Evolutionary conservation across 2,113 vertebrate genomes (phyloP).

Genomic region (Strix uralensis): DNA sequence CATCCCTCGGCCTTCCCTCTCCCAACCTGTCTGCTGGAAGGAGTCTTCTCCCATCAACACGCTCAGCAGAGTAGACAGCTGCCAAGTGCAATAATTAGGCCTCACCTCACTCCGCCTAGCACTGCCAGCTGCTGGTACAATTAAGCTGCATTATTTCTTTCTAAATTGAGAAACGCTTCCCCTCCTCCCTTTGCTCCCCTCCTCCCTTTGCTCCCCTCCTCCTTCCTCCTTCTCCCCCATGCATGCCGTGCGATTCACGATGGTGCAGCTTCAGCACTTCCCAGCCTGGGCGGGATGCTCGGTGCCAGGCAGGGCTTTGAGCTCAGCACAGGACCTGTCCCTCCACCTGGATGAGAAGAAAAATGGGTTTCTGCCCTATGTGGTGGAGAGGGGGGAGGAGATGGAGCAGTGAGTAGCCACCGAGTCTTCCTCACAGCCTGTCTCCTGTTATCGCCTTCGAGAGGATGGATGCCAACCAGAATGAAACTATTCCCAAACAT

Average conservation of each 20-base stretch:
- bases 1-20: neutral
- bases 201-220: neutral
- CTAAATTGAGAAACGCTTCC: neutral
- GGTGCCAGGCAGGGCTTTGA: neutral
- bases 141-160: neutral
- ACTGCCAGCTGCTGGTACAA: slow-evolving; percentile 2
- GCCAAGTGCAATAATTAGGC: slow-evolving; percentile 5
- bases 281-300: neutral
- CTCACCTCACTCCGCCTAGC: neutral
- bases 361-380: neutral
- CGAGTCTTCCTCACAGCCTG: neutral
- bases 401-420: neutral
- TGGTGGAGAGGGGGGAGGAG: neutral
- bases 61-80: neutral
- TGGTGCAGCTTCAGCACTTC: neutral
- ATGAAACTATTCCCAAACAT: neutral
- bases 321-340: neutral
- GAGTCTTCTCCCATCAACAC: neutral
- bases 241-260: fast-evolving
- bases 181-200: neutral
- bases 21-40: neutral
- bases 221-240: neutral
- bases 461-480: neutral
- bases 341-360: neutral
- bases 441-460: fast-evolving